These are phyloP conservation scores for Aurelia aurita DNA, from an alignment of 30 jellyfish, hydroid and myxozoan genomes.

Conservation along the genomic window DNA sequence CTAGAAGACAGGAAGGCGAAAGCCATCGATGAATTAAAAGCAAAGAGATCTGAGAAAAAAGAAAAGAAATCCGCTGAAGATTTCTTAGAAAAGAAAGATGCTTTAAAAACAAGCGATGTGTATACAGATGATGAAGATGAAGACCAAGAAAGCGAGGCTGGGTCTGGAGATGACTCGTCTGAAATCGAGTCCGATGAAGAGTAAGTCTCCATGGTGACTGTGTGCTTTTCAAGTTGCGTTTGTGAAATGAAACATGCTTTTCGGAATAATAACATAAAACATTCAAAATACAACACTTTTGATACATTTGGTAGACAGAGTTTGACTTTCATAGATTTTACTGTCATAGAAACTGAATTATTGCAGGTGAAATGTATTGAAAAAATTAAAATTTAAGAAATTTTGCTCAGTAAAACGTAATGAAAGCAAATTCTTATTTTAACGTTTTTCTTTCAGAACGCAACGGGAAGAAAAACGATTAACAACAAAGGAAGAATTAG, in stretches of 20 bases:
- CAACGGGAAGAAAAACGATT: conserved; percentile 82
- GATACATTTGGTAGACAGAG: too few relatives aligned
- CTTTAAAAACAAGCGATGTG: conserved; percentile 87
- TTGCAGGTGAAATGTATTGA: too few relatives aligned
- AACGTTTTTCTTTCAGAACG: conserved; percentile 6
- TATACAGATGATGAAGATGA: conserved; percentile 97
- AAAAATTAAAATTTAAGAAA: not conserved
- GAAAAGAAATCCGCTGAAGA: conserved; percentile 81
- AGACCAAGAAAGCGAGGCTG: conserved; percentile 88
- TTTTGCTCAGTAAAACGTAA: too few relatives aligned
- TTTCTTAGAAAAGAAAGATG: conserved; percentile 79
- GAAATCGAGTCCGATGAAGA: conserved; percentile 82
- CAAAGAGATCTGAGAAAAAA: conserved; percentile 79
- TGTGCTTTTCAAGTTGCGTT: too few relatives aligned
- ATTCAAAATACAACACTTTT: too few relatives aligned
- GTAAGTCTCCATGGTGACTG: conserved; percentile 35
- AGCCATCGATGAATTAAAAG: conserved; percentile 91
- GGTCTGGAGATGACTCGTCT: conserved; percentile 77
- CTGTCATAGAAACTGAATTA: too few relatives aligned
- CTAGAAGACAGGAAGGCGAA: conserved; percentile 84
- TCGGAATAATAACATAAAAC: too few relatives aligned
- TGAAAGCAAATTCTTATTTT: too few relatives aligned
- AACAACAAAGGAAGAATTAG: conserved; percentile 82
- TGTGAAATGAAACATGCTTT: too few relatives aligned
- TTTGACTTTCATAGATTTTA: too few relatives aligned